Evolutionary conservation across 2,888 invertebrate genomes (phyloP).

Genomic region (Lasioglossum lativentre): DNA sequence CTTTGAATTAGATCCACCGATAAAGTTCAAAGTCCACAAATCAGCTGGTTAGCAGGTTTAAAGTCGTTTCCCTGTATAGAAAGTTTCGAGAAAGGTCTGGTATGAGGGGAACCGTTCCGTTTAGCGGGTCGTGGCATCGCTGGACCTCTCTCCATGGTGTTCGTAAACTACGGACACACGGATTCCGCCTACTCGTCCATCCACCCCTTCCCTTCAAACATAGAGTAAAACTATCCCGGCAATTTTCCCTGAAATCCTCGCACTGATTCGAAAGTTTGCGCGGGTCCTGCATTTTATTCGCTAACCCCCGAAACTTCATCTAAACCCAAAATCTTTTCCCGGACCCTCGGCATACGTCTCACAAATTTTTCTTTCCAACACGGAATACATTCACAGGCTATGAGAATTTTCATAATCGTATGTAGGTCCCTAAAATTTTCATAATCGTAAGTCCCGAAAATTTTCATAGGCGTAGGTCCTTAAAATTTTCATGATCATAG

Average conservation of each 20-base stretch:
- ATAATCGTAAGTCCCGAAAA: too few species aligned
- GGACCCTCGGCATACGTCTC: neutral
- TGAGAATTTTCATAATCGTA: too few species aligned
- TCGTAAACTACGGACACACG: slow-evolving; percentile 9
- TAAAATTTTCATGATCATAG: too few species aligned
- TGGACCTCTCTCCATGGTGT: neutral
- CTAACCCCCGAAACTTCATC: neutral
- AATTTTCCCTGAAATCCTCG: neutral
- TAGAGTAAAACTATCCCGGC: neutral
- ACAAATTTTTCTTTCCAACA: neutral
- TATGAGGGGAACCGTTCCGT: neutral
- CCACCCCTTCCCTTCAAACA: neutral
- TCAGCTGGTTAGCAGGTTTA: slow-evolving; percentile 3
- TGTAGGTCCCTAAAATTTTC: too few species aligned
- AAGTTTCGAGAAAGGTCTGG: slow-evolving; percentile 8
- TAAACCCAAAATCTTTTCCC: neutral
- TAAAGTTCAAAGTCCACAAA: slow-evolving; percentile 9
- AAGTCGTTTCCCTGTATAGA: neutral
- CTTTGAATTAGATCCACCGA: neutral
- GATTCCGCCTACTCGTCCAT: neutral
- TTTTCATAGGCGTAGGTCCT: too few species aligned
- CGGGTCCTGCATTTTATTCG: neutral
- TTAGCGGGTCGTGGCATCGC: neutral
- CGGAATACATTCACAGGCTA: too few species aligned
- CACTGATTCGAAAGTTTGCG: neutral